Conservation (phyloP, 2,797 vertebrate genomes). For the Acestrorhynchus altus region DNA sequence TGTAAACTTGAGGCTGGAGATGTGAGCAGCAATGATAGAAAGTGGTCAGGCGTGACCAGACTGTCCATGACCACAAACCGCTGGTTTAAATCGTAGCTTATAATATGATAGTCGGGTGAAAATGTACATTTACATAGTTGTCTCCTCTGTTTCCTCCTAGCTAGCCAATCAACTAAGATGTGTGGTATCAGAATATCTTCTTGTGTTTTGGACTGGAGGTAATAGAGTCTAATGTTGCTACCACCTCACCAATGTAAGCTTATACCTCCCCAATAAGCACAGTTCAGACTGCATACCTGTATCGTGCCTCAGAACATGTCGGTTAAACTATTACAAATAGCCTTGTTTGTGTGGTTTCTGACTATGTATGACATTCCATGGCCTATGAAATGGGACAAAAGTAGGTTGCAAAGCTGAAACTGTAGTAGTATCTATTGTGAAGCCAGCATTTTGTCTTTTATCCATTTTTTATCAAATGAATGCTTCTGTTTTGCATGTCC, state of each 20-base stretch:
- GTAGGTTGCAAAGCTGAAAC: background rate
- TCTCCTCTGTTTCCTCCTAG: background rate
- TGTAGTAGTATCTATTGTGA: background rate
- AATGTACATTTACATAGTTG: background rate
- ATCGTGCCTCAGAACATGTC: background rate
- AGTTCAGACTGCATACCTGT: background rate
- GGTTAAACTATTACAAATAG: background rate
- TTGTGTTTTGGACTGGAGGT: background rate
- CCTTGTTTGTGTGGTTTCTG: background rate
- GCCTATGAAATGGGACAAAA: background rate
- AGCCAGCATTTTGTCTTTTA: background rate
- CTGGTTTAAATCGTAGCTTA: conserved; percentile 10
- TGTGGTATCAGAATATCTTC: background rate
- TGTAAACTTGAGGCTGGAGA: conserved; percentile 2
- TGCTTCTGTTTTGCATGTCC: conserved; percentile 12
- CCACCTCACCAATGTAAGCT: too few relatives aligned
- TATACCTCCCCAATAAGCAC: background rate
- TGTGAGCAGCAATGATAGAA: conserved; percentile 22
- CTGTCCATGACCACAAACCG: conserved; percentile 37
- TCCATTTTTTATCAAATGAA: background rate
- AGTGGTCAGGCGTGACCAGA: conserved; percentile 24
- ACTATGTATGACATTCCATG: background rate
- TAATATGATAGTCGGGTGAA: background rate
- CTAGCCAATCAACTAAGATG: background rate
- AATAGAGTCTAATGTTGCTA: background rate